Conservation (phyloP, 2,113 vertebrate genomes). For the Notiomystis cincta region DNA sequence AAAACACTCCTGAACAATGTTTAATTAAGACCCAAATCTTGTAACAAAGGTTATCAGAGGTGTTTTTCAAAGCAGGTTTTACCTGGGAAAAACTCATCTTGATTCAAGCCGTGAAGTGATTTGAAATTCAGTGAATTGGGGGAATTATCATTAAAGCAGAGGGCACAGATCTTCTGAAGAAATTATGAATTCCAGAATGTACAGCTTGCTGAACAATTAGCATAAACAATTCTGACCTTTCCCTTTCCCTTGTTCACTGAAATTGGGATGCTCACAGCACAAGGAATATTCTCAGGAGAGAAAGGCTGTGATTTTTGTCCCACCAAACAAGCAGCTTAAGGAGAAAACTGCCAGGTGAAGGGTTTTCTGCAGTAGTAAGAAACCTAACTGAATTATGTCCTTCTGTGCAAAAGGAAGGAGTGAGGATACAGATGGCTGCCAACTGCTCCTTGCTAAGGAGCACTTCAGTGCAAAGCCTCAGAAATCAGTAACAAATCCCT, state of each 20-base stretch:
- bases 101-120: not conserved
- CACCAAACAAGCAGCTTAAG: not conserved
- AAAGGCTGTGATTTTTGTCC: not conserved
- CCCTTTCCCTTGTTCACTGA: not conserved
- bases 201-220: not conserved
- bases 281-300: not conserved
- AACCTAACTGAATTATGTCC: not conserved
- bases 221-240: not conserved
- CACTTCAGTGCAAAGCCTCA: not conserved
- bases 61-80: not conserved
- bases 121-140: not conserved
- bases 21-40: not conserved
- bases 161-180: not conserved
- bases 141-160: not conserved
- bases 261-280: not conserved
- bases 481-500: not conserved
- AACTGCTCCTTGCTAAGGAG: not conserved
- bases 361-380: not conserved
- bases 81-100: not conserved
- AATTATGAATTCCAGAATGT: not conserved
- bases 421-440: not conserved
- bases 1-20: not conserved
- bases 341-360: not conserved
- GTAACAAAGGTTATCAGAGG: not conserved
- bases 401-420: not conserved